Evolutionary conservation across 2,797 vertebrate species (phyloP), one percentile per base, ranked within the genome.

Genomic region (Orestias chungarensis): DNA sequence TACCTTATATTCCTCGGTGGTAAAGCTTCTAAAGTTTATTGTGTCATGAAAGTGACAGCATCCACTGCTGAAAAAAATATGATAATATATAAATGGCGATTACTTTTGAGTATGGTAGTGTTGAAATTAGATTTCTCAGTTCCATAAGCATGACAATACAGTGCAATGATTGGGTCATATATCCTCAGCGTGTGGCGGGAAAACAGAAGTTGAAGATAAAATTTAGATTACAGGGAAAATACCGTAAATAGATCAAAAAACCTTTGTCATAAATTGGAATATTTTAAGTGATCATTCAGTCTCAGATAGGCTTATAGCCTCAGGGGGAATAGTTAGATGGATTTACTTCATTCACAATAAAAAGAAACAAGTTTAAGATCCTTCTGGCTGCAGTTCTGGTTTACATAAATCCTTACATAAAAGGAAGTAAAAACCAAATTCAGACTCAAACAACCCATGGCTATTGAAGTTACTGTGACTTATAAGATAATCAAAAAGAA

Each of bases 31-130:
- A 67, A 76, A 85, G 50, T n/a, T 66, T 55, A 29, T 55, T 3
- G 29, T 25, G 38, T 62, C 54, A 43, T 57, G 43, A 71, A 86
- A 71, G 66, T 82, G 83, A 83, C 84, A 89, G 70, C 81, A 81
- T 88, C 81, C 74, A 78, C 75, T 46, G 68, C 43, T 71, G 70
- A 43, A 62, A 43, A 79, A 82, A 73, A 54, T n/a, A 66, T 47
- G n/a, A 29, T 25, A 50, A n/a, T 33, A 69, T 82, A 11, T 31
- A 33, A 46, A 83, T 66, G 35, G 50, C 54, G 43, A 11, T 82
- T 57, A 68, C 78, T 69, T 71, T 55, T 79, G 59, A 75, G 70
- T 66, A 75, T 78, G 65, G n/a, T 44, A 43, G 11, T 0, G 10
- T 31, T 35, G 23, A 70, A 84, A 87, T 82, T 33, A 1, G 15